Evolutionary conservation across 2,888 invertebrate species (phyloP), one percentile per base, ranked within the genome.

Genomic region (Scaptomyza reducta): DNA sequence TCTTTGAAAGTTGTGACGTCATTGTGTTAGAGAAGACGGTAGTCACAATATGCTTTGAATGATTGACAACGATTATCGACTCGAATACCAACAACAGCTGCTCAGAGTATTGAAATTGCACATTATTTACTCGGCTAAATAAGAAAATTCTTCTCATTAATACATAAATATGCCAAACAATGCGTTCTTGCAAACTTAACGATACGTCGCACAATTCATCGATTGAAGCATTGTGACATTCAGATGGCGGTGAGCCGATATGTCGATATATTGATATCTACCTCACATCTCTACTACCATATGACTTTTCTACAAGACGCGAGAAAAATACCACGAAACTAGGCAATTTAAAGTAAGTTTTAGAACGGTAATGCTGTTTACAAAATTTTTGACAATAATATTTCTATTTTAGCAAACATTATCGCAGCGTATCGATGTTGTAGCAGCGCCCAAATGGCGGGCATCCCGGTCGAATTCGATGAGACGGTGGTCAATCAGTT

Each of bases 391-490:
- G 22, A 49, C 50, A 60, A 25, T 35, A 61, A 29, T 45, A 33
- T 16, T 14, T 42, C 25, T 49, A 53, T 27, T 56, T 46, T 53
- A 76, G 75, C 25, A 65, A 46, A 63, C 25, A 66, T 25, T 46
- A 42, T 29, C 38, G 62, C 76, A 69, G 42, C 65, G 65, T 38
- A 58, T 79, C 78, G 69, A 84, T 84, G 84, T 68, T 76, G 76
- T 86, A 87, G 73, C 73, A 68, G 70, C 64, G 79, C 54, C 63
- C 41, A 74, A 42, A 83, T 84, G 84, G 74, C 84, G 72, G 86
- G 74, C 45, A 83, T 85, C 68, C 70, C 86, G 80, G 83, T 79
- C 47, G 86, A 83, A 73, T 87, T 83, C 42, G 84, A 87, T 57
- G 88, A 85, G 65, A 71, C 86, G 46, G 83, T 71, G 50, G 80